A percentile compares a stretch with the other conserved stretches of the same genome.
phyloP scores from a whole-genome alignment of 2,888 invertebrate species.

The Lepidochitona cinerea region DNA sequence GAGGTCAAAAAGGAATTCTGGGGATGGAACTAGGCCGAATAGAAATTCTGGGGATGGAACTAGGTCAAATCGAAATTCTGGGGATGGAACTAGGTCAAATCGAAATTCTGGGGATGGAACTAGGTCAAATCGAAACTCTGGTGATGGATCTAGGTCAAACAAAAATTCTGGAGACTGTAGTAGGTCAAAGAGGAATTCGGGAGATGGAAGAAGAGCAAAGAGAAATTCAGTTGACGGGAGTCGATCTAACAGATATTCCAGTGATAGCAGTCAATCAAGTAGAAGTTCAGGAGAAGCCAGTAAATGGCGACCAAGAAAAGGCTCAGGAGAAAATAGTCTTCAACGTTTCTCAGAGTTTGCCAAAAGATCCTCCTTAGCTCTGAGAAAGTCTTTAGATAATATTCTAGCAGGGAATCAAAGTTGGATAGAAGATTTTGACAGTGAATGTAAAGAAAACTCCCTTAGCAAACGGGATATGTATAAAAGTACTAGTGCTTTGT shows the following conservation, averaged over 20 bases:
- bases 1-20: not conserved
- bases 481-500: conserved; percentile 3
- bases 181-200: not conserved
- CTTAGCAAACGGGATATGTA: not conserved
- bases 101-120: not conserved
- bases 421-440: not conserved
- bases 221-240: not conserved
- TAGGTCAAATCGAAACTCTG: not conserved
- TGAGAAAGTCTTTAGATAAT: not conserved
- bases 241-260: not conserved
- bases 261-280: not conserved
- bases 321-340: not conserved
- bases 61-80: not conserved
- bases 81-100: not conserved
- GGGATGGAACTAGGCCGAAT: not conserved
- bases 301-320: not conserved
- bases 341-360: not conserved
- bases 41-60: not conserved
- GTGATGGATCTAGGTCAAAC: not conserved
- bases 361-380: not conserved
- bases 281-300: not conserved
- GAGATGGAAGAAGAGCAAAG: not conserved
- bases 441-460: conserved; percentile 1
- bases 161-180: not conserved
- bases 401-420: not conserved